Base-by-base conservation (phyloP, 2,888 invertebrate species). In the Synanthedon vespiformis region DNA sequence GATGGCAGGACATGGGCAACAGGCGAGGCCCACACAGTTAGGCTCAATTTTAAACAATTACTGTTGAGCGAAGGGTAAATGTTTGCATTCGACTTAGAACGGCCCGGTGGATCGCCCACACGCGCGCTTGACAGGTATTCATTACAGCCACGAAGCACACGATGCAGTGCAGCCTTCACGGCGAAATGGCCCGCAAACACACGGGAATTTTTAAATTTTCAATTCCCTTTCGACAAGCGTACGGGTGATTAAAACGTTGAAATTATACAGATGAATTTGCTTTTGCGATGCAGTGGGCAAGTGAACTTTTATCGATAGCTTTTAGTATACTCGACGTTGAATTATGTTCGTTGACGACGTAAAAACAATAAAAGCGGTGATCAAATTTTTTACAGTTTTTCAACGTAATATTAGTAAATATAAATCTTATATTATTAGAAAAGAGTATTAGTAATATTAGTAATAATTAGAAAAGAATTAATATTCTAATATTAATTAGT, bases 11-110 rank as follows among this genome's bases (percentile, higher is more conserved):
- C 72, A 62, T 64, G 61, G 74, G 74, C 78, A 80, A 80, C 80
- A 78, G 65, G 61, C 66, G 56, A 73, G 77, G 85, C 79, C 86
- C 86, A 86, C 86, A 86, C 86, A 84, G 86, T 86, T 86, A 84
- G 85, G 83, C 79, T 81, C 86, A 86, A 87, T 87, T 87, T 87
- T 86, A 85, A 86, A 87, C 87, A 87, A 87, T 87, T 86, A 86
- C 84, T 77, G 80, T 72, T 80, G 82, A 80, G 80, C 81, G 82
- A 80, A 81, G 80, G 83, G 86, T 78, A 86, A 86, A 87, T 86
- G 85, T 87, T 87, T 87, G 82, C 82, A 67, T 86, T 84, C 84
- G 84, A 83, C 80, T 84, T 84, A 82, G 82, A 77, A 68, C 74
- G 56, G 61, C 58, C 61, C 57, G 50, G 62, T 62, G 77, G 71